Conservation (phyloP, 2,113 vertebrate species). For the Gymnobelideus leadbeateri region DNA sequence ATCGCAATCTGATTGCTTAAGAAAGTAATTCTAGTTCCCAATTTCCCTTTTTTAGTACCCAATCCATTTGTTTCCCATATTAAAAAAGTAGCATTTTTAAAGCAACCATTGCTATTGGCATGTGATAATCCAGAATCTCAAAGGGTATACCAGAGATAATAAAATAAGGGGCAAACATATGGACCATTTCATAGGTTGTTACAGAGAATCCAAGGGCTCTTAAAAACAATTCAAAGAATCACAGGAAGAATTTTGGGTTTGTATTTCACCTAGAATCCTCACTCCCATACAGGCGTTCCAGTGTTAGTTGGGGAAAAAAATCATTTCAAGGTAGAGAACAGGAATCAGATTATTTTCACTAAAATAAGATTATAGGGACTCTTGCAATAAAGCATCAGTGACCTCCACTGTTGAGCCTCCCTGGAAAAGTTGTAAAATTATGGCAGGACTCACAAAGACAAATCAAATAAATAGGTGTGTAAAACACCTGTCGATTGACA, state of each 20-base stretch:
- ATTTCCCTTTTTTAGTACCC: constrained; percentile 7
- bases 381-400: constrained; percentile 49
- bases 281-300: constrained; percentile 38
- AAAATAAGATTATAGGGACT: constrained; percentile 32
- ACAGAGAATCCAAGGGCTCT: constrained; percentile 49
- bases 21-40: constrained; percentile 41
- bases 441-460: constrained; percentile 24
- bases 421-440: constrained; percentile 2
- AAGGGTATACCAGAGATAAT: neutral
- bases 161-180: constrained; percentile 27
- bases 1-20: neutral
- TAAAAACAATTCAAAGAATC: constrained; percentile 40
- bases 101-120: constrained; percentile 7
- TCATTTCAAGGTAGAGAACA: constrained; percentile 43
- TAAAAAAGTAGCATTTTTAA: constrained; percentile 28
- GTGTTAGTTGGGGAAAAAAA: constrained; percentile 33
- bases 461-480: constrained; percentile 46
- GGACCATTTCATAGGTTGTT: constrained; percentile 27
- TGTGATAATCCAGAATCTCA: constrained; percentile 27
- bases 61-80: constrained; percentile 23
- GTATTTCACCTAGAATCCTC: constrained; percentile 37
- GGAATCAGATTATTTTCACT: constrained; percentile 54
- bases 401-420: neutral
- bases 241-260: constrained; percentile 20
- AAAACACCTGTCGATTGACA: constrained; percentile 28